These are phyloP conservation scores for Choloepus didactylus DNA, from an alignment of 2,797 vertebrate genomes.

Conservation along the genomic window DNA sequence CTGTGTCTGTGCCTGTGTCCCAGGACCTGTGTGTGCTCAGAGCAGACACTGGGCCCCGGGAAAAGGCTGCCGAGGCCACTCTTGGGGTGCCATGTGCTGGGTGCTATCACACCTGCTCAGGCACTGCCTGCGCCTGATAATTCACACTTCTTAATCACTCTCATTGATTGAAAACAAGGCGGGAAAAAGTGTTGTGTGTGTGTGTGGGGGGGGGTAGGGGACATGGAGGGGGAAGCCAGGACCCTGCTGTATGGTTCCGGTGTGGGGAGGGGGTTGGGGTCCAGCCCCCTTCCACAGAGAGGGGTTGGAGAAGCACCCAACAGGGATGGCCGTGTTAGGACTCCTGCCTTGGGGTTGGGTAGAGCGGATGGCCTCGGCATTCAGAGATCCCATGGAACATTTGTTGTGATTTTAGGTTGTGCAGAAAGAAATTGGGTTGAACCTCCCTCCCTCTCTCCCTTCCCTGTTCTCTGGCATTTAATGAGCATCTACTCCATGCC, in stretches of 20 bases:
- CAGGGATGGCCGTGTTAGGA: neutral
- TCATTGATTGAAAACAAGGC: conserved; percentile 78
- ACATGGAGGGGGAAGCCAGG: neutral
- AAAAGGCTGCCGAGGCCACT: neutral
- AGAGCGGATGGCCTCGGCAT: neutral
- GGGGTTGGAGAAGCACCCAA: neutral
- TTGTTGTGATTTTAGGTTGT: neutral
- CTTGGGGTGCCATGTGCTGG: neutral
- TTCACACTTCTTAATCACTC: conserved; percentile 78
- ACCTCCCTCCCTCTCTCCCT: neutral
- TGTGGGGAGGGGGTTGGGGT: neutral
- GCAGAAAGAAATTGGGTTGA: neutral
- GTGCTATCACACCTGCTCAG: conserved; percentile 66
- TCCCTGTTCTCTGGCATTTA: neutral
- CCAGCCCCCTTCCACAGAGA: neutral
- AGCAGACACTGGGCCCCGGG: neutral
- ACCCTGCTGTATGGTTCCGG: neutral
- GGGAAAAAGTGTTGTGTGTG: neutral
- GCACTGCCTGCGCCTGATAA: conserved; percentile 29
- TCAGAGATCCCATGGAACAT: neutral
- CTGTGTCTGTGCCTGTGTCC: neutral
- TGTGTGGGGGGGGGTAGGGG: no score
- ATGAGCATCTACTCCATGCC: neutral
- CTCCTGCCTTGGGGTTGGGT: neutral
- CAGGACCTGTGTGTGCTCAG: neutral